Conservation (phyloP, 2,888 invertebrate species). For the Drosophila infuscata region DNA sequence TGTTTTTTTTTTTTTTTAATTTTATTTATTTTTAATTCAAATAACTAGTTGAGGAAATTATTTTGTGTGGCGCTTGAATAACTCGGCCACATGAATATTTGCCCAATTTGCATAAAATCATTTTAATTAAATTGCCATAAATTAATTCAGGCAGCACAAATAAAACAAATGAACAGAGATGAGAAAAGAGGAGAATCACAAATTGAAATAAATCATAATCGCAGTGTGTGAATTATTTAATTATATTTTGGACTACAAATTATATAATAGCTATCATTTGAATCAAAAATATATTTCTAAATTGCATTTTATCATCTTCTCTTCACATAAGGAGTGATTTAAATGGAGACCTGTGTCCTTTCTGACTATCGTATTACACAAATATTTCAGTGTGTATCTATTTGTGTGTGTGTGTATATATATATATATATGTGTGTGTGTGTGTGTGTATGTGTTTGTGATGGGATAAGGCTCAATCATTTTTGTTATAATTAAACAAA, state of each 20-base stretch:
- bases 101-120: conserved; percentile 18
- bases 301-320: not conserved
- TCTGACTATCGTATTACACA: conserved; percentile 1
- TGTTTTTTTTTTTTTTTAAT: not conserved
- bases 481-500: conserved; percentile 54
- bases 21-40: conserved; percentile 28
- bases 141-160: conserved; percentile 27
- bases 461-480: not conserved
- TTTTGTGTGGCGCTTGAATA: conserved; percentile 5
- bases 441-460: not conserved
- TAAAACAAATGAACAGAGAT: conserved; percentile 5
- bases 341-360: not conserved
- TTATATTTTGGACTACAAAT: not conserved
- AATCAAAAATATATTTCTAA: not conserved
- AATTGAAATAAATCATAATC: not conserved
- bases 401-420: not conserved
- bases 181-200: not conserved
- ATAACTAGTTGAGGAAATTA: conserved; percentile 20
- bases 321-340: not conserved
- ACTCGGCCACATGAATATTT: conserved; percentile 27
- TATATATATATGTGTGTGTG: too few relatives aligned
- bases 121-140: conserved; percentile 50
- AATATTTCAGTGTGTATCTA: not conserved
- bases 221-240: not conserved
- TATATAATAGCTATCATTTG: not conserved